phyloP scores from a whole-genome alignment of 2,888 invertebrate genomes.

The Troglohyphantes excavatus region DNA sequence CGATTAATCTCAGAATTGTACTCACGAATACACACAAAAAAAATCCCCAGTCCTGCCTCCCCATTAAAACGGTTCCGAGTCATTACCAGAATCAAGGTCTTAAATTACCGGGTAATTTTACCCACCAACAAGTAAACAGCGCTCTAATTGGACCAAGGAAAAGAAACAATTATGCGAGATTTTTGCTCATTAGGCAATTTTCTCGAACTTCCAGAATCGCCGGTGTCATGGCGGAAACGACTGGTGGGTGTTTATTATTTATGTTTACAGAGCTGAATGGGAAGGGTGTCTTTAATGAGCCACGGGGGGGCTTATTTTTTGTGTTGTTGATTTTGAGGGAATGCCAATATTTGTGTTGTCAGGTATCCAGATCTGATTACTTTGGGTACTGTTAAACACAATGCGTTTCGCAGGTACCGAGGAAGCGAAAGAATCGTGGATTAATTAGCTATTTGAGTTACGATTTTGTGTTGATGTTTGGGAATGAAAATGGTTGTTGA shows the following conservation, averaged over 20 bases:
- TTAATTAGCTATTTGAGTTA: too few species aligned
- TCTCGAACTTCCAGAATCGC: background rate
- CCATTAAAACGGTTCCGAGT: constrained; percentile 2
- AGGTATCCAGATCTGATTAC: too few species aligned
- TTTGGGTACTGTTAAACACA: too few species aligned
- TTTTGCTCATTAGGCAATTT: constrained; percentile 35
- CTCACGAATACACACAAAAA: background rate
- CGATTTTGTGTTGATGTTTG: too few species aligned
- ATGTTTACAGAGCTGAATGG: background rate
- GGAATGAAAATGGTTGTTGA: too few species aligned
- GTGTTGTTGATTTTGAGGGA: too few species aligned
- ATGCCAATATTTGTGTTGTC: too few species aligned
- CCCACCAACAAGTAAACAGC: constrained; percentile 19
- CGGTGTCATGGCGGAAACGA: background rate
- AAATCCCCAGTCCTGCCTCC: background rate
- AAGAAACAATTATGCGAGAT: constrained; percentile 31
- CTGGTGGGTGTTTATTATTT: background rate
- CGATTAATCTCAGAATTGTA: background rate
- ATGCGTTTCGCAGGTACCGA: too few species aligned
- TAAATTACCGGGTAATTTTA: constrained; percentile 31
- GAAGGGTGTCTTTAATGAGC: background rate
- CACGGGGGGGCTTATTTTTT: background rate
- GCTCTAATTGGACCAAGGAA: constrained; percentile 21
- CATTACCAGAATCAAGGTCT: constrained; percentile 20
- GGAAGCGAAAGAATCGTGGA: too few species aligned